Evolutionary conservation across 2,888 invertebrate species (phyloP).

Genomic region (Tridacna gigas): DNA sequence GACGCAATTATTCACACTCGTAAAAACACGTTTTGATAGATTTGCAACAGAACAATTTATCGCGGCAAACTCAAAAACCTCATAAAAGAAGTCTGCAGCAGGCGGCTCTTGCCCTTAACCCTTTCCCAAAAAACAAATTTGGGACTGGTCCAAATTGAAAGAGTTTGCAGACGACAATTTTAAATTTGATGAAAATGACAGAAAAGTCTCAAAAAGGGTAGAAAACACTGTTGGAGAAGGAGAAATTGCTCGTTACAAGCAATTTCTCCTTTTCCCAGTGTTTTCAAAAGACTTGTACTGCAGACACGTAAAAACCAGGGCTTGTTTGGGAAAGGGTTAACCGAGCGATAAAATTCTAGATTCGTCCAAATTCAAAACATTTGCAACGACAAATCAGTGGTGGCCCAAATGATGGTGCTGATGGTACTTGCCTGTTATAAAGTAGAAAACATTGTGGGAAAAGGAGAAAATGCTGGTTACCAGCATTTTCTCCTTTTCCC

Average conservation of each 20-base stretch:
- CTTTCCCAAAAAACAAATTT: too few species aligned
- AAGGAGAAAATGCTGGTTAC: not conserved
- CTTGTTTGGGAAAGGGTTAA: not conserved
- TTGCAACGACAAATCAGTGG: not conserved
- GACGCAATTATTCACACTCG: too few species aligned
- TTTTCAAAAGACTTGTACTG: not conserved
- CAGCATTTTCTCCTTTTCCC: not conserved
- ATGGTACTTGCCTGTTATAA: too few species aligned
- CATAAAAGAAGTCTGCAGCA: too few species aligned
- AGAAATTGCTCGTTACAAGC: conserved; percentile 7
- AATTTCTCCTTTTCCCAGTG: not conserved
- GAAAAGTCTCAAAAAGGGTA: not conserved
- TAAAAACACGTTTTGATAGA: too few species aligned
- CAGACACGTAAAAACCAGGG: not conserved
- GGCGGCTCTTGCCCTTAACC: too few species aligned
- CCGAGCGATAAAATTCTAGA: not conserved
- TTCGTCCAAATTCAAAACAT: not conserved
- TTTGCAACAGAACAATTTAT: too few species aligned
- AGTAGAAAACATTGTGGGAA: not conserved
- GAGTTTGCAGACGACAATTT: too few species aligned
- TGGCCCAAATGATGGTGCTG: not conserved
- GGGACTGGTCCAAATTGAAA: too few species aligned
- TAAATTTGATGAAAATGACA: too few species aligned
- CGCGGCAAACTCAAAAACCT: too few species aligned
- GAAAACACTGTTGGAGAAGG: conserved; percentile 6